Conservation (phyloP, 2,888 invertebrate species). For the Cancer borealis region DNA sequence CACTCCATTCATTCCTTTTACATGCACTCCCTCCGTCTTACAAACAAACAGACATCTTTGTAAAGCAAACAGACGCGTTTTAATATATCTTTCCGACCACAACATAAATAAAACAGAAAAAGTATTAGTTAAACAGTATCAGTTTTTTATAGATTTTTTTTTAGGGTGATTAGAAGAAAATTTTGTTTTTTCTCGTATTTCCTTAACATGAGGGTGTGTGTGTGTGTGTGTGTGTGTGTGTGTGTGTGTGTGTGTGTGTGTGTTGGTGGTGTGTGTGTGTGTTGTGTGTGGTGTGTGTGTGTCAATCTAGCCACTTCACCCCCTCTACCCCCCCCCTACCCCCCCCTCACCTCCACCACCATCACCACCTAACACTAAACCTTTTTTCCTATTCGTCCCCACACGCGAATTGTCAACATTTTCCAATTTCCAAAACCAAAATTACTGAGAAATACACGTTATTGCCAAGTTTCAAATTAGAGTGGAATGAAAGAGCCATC, state of each 20-base stretch:
- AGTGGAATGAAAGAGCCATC: not conserved
- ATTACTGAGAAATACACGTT: not conserved
- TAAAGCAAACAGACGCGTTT: not conserved
- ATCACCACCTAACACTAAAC: not conserved
- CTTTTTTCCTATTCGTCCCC: not conserved
- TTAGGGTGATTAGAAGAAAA: not conserved
- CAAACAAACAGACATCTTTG: not conserved
- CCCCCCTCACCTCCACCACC: too few species aligned
- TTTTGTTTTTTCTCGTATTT: too few species aligned
- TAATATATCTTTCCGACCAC: not conserved
- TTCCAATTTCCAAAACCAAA: not conserved
- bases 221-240: not conserved
- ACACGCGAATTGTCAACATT: not conserved
- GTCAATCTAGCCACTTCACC: not conserved
- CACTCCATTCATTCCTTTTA: not conserved
- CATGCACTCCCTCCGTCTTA: not conserved
- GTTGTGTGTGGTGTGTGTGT: slow-evolving; percentile 20
- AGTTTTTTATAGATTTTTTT: not conserved
- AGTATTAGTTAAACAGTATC: not conserved
- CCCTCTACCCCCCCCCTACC: too few species aligned
- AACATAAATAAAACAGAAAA: not conserved
- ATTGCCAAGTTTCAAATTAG: not conserved
- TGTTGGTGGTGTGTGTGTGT: not conserved
- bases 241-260: too few species aligned
- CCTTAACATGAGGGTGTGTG: not conserved